Evolutionary conservation across 2,888 invertebrate genomes (phyloP).

Genomic region (Caenorhabditis afra): DNA sequence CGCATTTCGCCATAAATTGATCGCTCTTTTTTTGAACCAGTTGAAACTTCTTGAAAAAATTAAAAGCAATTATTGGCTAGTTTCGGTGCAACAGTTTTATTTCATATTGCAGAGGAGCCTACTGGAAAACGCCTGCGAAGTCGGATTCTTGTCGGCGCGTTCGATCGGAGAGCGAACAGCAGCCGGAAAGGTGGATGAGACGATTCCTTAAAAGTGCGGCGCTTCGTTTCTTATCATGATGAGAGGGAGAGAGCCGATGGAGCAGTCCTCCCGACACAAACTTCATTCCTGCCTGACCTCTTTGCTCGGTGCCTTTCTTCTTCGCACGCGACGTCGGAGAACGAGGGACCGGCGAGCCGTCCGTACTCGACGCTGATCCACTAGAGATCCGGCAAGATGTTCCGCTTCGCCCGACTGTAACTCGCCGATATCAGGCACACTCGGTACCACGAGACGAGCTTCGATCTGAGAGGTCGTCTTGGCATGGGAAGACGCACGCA

Average conservation of each 20-base stretch:
- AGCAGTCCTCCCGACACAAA: slow-evolving; percentile 28
- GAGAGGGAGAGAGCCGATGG: not conserved
- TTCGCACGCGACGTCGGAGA: slow-evolving; percentile 6
- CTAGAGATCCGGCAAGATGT: slow-evolving; percentile 26
- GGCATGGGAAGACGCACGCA: slow-evolving; percentile 52
- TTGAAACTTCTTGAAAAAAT: no score
- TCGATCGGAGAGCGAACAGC: no score
- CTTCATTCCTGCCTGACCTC: not conserved
- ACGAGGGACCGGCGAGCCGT: slow-evolving; percentile 28
- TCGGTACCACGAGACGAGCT: slow-evolving; percentile 59
- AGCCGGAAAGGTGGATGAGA: no score
- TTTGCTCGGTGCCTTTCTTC: not conserved
- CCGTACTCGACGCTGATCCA: slow-evolving; percentile 49
- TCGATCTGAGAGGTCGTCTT: slow-evolving; percentile 54
- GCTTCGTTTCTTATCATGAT: slow-evolving; percentile 12
- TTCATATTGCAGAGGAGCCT: no score
- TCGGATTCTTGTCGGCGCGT: no score
- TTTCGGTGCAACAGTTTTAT: no score
- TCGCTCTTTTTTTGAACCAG: no score
- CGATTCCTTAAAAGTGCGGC: slow-evolving; percentile 8
- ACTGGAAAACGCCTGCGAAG: no score
- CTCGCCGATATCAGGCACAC: slow-evolving; percentile 58
- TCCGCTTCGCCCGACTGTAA: slow-evolving; percentile 43
- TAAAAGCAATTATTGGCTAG: no score
- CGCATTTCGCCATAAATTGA: no score